Percentiles rank a stretch among this genome's conserved stretches.
Conservation (phyloP, 2,113 vertebrate genomes). For the Mus spicilegus region DNA sequence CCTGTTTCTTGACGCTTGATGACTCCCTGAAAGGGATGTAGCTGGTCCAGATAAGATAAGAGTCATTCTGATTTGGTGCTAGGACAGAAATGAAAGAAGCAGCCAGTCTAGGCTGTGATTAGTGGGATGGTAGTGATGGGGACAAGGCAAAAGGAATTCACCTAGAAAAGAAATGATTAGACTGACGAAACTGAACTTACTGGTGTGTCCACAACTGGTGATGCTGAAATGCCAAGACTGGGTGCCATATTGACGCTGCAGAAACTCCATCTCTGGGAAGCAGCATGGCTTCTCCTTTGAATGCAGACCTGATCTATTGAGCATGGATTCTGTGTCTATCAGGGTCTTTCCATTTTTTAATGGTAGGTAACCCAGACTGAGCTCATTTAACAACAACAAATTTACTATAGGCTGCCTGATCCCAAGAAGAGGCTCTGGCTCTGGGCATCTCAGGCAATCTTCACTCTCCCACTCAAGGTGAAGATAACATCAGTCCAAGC, state of each 20-base stretch:
- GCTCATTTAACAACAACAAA: neutral
- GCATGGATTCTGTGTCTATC: neutral
- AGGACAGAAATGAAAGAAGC: neutral
- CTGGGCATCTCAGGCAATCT: neutral
- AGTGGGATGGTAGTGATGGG: neutral
- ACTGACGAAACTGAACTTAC: neutral
- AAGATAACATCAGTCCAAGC: neutral
- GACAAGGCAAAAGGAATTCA: neutral
- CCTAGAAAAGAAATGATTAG: conserved; percentile 4
- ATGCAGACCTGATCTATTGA: neutral
- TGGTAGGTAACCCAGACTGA: conserved; percentile 17
- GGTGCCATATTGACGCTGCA: neutral
- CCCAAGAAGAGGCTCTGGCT: neutral
- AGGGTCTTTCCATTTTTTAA: neutral
- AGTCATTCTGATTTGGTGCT: neutral
- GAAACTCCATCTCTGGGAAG: neutral
- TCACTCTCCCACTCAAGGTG: rapidly evolving
- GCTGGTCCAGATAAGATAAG: conserved; percentile 70
- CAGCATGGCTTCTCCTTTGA: neutral
- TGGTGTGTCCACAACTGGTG: neutral
- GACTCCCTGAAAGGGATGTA: neutral
- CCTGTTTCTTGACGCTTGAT: neutral
- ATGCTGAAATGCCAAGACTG: neutral
- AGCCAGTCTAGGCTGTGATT: neutral
- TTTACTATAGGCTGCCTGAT: neutral